Evolutionary conservation across 2,888 invertebrate genomes (phyloP).

Genomic region (Argyresthia goedartella): DNA sequence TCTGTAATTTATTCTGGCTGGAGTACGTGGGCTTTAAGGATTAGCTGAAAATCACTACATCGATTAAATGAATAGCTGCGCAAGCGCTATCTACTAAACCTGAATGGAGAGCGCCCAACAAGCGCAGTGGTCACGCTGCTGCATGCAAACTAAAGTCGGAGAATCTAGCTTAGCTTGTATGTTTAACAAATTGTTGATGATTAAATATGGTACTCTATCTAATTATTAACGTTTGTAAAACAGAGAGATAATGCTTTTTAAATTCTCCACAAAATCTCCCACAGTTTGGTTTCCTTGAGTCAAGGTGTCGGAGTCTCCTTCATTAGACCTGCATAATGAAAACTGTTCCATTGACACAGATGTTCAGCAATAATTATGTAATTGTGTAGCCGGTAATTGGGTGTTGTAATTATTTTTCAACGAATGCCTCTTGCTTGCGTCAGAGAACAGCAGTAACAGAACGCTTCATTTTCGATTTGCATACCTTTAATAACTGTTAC

Average conservation of each 20-base stretch:
- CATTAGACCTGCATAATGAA: conserved; percentile 4
- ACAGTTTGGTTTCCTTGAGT: not conserved
- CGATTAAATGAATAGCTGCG: too few species aligned
- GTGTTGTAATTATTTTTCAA: conserved; percentile 32
- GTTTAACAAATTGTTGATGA: too few species aligned
- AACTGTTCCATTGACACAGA: conserved; percentile 50
- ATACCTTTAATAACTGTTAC: not conserved
- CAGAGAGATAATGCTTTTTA: not conserved
- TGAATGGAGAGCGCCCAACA: too few species aligned
- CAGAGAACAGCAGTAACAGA: conserved; percentile 7
- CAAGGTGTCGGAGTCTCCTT: not conserved
- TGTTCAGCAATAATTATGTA: conserved; percentile 47
- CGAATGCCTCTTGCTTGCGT: conserved; percentile 22
- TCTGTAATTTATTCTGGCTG: too few species aligned
- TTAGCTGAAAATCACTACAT: too few species aligned
- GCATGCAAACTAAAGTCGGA: not conserved
- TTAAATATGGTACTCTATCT: not conserved
- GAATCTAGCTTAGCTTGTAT: not conserved
- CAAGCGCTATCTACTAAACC: too few species aligned
- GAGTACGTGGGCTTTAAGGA: too few species aligned
- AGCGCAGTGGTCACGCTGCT: not conserved
- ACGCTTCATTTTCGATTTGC: not conserved
- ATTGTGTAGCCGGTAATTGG: conserved; percentile 35
- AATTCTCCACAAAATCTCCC: not conserved
- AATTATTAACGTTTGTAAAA: not conserved